phyloP scores from a whole-genome alignment of 2,113 vertebrate genomes.

The Apteryx owenii region DNA sequence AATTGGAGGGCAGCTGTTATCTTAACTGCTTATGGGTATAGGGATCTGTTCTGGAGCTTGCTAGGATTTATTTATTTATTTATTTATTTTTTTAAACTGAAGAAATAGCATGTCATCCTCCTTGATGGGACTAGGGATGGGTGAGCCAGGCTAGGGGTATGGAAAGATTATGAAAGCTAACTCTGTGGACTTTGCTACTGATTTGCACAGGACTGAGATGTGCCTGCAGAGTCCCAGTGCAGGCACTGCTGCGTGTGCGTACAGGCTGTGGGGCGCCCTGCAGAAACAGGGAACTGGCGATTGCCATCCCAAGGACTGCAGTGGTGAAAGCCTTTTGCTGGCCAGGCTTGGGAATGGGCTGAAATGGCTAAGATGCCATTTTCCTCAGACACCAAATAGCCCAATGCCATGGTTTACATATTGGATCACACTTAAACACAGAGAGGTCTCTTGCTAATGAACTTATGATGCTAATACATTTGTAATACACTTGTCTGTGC shows the following conservation, averaged over 20 bases:
- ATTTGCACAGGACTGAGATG: neutral
- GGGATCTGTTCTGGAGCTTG: neutral
- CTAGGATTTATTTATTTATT: neutral
- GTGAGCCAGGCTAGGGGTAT: neutral
- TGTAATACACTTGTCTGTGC: neutral
- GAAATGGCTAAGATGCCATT: neutral
- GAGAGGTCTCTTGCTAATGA: neutral
- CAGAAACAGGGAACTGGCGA: neutral
- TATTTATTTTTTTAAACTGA: neutral
- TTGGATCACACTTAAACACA: neutral
- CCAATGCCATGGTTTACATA: accelerated
- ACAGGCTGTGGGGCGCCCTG: neutral
- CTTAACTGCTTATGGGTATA: neutral
- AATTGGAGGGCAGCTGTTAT: neutral
- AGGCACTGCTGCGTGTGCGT: neutral
- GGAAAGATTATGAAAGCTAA: neutral
- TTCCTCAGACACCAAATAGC: neutral
- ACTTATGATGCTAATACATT: neutral
- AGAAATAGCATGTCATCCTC: neutral
- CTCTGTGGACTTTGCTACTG: neutral
- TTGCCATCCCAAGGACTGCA: neutral
- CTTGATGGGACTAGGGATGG: neutral
- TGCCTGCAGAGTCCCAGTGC: neutral
- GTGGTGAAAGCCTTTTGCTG: neutral
- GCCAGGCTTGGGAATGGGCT: neutral